Evolutionary conservation across 2,113 vertebrate species (phyloP).

Genomic region (Fulmarus glacialis): DNA sequence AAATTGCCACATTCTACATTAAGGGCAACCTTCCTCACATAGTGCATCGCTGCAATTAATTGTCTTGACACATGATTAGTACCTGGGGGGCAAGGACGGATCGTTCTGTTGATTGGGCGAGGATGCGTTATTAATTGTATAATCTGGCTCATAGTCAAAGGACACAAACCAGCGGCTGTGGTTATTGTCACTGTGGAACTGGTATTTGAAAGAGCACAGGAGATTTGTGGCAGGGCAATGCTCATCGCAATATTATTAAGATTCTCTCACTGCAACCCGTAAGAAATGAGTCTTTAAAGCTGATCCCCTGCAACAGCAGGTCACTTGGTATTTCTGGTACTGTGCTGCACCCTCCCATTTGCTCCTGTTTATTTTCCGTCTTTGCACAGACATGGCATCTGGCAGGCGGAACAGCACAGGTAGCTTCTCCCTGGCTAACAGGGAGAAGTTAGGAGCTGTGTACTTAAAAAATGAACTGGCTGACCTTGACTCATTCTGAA

Average conservation of each 20-base stretch:
- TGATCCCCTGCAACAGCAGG: neutral
- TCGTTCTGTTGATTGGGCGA: conserved; percentile 40
- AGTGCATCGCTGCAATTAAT: conserved; percentile 32
- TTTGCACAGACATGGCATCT: neutral
- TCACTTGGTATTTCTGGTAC: neutral
- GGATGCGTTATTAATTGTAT: conserved; percentile 46
- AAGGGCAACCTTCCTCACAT: neutral
- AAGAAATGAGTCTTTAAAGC: neutral
- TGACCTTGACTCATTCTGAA: conserved; percentile 49
- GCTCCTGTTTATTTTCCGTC: neutral
- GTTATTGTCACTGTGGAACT: neutral
- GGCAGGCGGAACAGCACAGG: neutral
- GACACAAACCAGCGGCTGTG: neutral
- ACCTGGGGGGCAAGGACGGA: conserved; percentile 47
- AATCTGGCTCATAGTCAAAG: conserved; percentile 38
- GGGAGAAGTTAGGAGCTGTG: neutral
- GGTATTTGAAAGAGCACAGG: neutral
- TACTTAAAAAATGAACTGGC: neutral
- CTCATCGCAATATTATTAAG: neutral
- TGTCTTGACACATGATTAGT: conserved; percentile 56
- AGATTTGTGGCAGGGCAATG: neutral
- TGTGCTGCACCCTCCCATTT: neutral
- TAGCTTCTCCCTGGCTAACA: neutral
- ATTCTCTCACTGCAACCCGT: neutral
- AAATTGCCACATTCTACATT: neutral